A percentile compares a stretch with the other conserved stretches of the same genome.
These are phyloP conservation scores for Platycheirus albimanus DNA, from an alignment of 2,888 invertebrate genomes.

Conservation along the genomic window DNA sequence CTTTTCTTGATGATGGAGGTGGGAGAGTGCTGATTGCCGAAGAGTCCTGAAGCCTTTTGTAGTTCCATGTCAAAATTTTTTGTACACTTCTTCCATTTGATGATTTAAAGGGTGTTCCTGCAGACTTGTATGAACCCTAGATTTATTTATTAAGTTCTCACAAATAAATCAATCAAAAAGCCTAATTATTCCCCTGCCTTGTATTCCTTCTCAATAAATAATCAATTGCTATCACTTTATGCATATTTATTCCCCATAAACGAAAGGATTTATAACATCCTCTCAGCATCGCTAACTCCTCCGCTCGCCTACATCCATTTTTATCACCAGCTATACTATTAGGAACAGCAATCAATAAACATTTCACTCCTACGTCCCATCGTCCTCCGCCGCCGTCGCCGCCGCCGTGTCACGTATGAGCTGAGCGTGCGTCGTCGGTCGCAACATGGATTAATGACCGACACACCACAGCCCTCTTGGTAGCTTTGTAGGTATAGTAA, in stretches of 20 bases:
- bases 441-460: constrained; percentile 69
- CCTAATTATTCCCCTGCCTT: too few relatives aligned
- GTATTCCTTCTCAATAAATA: neutral
- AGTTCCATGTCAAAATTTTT: too few relatives aligned
- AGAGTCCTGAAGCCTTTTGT: too few relatives aligned
- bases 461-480: constrained; percentile 33
- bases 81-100: too few relatives aligned
- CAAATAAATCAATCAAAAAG: too few relatives aligned
- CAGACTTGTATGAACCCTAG: too few relatives aligned
- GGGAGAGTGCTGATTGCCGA: too few relatives aligned
- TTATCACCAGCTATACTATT: neutral
- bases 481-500: too few relatives aligned
- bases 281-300: constrained; percentile 3
- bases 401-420: too few relatives aligned
- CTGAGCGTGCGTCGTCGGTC: constrained; percentile 37
- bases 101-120: too few relatives aligned
- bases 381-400: constrained; percentile 5
- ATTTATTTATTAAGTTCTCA: too few relatives aligned
- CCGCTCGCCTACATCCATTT: neutral
- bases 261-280: constrained; percentile 12
- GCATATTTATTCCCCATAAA: neutral
- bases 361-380: constrained; percentile 5
- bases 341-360: constrained; percentile 43
- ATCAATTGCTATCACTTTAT: constrained; percentile 10
- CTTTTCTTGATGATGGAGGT: too few relatives aligned